Evolutionary conservation across 2,113 vertebrate species (phyloP), one percentile per base, ranked within the genome.

Genomic region (Albula glossodonta): DNA sequence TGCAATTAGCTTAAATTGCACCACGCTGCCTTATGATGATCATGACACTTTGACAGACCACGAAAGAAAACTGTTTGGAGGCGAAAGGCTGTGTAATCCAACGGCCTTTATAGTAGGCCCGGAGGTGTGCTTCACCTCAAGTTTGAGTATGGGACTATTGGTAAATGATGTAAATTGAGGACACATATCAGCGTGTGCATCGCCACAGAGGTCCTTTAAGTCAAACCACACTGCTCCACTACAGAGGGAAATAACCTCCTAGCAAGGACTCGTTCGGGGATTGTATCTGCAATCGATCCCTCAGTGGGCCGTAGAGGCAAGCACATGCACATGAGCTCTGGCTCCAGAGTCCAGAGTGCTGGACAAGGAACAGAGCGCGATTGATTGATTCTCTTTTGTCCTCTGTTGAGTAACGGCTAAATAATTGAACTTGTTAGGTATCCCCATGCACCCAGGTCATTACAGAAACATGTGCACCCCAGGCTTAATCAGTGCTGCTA

Each of bases 191-290:
- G 51, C 56, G 83, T 48, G 80, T 22, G 5, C 56, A 3, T 13
- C 11, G 22, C 78, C 48, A 63, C 31, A 56, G 60, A n/a, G 77
- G 31, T 60, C 48, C 51, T 84, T 66, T 86, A 85, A 86, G 50
- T 80, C 80, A 74, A 88, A 80, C 87, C 87, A 84, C 53, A 87
- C 82, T 87, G 74, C 51, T 78, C 56, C 53, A 56, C 60, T 66
- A 22, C 86, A 81, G 83, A 17, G 81, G 25, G 78, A 83, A 84
- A 52, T 80, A 77, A 49, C n/a, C 53, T n/a, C 22, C 51, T 84
- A 74, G 19, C 86, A 80, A n/a, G 31, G 78, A 8, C n/a, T 53
- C 53, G 49, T 53, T 56, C 52, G 85, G 66, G n/a, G 82, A 60
- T 70, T 15, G 12, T 80, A 50, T 57, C 51, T 49, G n/a, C 74